These are phyloP conservation scores for Drosophila silvestris DNA, from an alignment of 2,888 invertebrate species.

Conservation along the genomic window DNA sequence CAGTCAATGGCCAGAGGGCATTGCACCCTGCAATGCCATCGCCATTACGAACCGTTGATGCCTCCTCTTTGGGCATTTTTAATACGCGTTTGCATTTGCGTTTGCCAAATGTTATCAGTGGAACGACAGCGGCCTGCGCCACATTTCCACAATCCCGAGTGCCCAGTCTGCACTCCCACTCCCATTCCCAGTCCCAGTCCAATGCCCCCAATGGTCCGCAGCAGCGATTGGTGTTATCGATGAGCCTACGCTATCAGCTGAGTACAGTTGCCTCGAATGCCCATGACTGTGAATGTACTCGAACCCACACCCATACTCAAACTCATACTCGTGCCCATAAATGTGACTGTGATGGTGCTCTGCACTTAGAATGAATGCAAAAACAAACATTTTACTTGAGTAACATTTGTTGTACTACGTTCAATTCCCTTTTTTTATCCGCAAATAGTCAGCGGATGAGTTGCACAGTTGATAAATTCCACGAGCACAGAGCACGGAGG, in stretches of 20 bases:
- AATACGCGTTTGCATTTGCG: constrained; percentile 77
- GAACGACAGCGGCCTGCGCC: constrained; percentile 53
- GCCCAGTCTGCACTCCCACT: constrained; percentile 8
- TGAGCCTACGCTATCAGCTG: constrained; percentile 72
- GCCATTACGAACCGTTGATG: constrained; percentile 57
- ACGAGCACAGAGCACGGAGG: constrained; percentile 13
- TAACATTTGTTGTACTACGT: constrained; percentile 60
- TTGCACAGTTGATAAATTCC: constrained; percentile 42
- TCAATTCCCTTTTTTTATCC: constrained; percentile 30
- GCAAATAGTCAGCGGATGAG: constrained; percentile 58
- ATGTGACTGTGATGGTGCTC: constrained; percentile 35
- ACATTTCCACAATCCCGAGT: constrained; percentile 32
- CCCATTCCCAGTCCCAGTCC: constrained; percentile 31
- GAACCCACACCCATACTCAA: constrained; percentile 15
- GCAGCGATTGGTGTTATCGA: constrained; percentile 71
- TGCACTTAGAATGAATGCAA: constrained; percentile 75
- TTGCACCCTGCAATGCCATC: constrained; percentile 63
- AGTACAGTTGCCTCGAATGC: constrained; percentile 60
- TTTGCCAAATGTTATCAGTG: constrained; percentile 78
- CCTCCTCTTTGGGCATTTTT: constrained; percentile 78
- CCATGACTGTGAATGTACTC: constrained; percentile 37
- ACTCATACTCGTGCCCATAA: constrained; percentile 14
- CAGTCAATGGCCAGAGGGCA: constrained; percentile 67
- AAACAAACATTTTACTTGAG: constrained; percentile 82
- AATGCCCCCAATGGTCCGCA: constrained; percentile 56